Conservation (phyloP, 1,140 invertebrate genomes). For the Drosophila bifasciata region DNA sequence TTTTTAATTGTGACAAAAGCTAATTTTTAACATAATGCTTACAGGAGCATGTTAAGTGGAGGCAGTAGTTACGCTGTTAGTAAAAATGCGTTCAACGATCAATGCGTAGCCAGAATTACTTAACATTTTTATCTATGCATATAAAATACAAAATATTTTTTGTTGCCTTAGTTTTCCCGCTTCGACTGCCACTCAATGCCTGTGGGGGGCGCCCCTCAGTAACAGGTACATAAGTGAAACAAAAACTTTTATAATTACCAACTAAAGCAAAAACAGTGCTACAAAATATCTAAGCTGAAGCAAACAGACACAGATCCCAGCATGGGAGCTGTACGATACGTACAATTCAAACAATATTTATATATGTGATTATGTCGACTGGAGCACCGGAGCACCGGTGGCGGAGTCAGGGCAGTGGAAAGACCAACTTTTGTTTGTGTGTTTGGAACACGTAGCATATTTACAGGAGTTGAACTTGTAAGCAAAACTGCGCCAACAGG, state of each 20-base stretch:
- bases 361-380: constrained; percentile 61
- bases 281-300: constrained; percentile 32
- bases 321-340: no score
- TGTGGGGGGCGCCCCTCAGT: neutral
- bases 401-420: constrained; percentile 16
- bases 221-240: constrained; percentile 34
- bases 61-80: no score
- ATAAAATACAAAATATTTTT: no score
- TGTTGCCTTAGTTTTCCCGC: neutral
- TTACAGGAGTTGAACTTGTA: constrained; percentile 70
- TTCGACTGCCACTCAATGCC: neutral
- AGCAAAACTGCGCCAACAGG: constrained; percentile 57
- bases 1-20: neutral
- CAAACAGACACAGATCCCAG: no score
- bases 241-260: constrained; percentile 60
- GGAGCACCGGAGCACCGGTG: constrained; percentile 40
- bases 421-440: constrained; percentile 63
- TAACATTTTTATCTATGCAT: neutral
- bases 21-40: neutral
- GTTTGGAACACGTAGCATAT: constrained; percentile 56
- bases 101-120: neutral
- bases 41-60: neutral
- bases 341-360: constrained; percentile 66
- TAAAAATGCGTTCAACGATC: no score
- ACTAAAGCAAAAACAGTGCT: constrained; percentile 44